Evolutionary conservation across 1,140 invertebrate genomes (phyloP), one percentile per base, ranked within the genome.

Genomic region (Heliconius hermathena): DNA sequence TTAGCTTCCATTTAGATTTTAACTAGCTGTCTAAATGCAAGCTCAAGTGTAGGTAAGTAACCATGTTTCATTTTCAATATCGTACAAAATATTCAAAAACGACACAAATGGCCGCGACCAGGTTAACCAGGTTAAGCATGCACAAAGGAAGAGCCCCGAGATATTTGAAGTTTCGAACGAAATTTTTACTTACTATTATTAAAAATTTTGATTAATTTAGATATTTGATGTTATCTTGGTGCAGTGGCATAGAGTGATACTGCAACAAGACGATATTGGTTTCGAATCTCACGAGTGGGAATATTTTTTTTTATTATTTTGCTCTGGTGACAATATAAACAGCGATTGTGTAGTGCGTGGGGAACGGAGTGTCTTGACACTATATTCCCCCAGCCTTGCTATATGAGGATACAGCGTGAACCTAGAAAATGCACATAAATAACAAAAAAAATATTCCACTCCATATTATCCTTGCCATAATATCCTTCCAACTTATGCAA

Each of bases 401-500:
- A 4, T 16, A 18, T 18, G 49, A 20, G 18, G 4, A 52, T 52
- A 52, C 16, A 20, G 4, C 49, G 18, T 52, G 49, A 18, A 52
- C 4, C 1, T 20, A 8, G 2, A 57, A n/a, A 57, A 46, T 46
- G 41, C 11, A 46, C 13, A 22, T 11, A 57, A 57, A 57, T n/a
- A 9, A n/a, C 1, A 57, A 57, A 22, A 57, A 22, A n/a, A 22
- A 13, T n/a, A 20, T 54, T n/a, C 52, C 52, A 54, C 20, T 20
- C 54, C 22, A 38, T 71, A 54, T 20, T 20, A 4, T n/a, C 38
- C 20, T 71, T 22, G 41, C 22, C 26, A 33, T 71, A 46, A 71
- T 76, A 83, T 83, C 79, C 52, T 79, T 84, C 81, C 74, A 84
- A 82, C 81, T 83, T 84, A 85, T 85, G 85, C 82, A 87, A 87